Evolutionary conservation across 2,797 vertebrate genomes (phyloP).

Genomic region (Pangasius mekongensis): DNA sequence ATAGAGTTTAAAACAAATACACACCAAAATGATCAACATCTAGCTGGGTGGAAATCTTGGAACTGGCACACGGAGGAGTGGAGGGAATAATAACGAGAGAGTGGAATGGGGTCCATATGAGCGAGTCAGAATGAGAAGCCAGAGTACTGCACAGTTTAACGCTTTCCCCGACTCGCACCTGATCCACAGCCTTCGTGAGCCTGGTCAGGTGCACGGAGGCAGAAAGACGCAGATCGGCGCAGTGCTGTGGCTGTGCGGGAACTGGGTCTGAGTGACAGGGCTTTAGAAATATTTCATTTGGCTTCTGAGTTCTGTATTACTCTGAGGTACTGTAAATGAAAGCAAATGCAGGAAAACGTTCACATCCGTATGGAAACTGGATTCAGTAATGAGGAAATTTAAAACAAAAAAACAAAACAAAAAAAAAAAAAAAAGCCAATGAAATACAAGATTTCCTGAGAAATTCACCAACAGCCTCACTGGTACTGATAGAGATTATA

Average conservation of each 20-base stretch:
- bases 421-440: slow-evolving; percentile 74
- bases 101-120: background rate
- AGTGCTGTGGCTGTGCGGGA: background rate
- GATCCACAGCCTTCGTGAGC: background rate
- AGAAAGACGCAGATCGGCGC: background rate
- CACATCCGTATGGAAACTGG: slow-evolving; percentile 40
- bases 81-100: background rate
- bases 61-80: slow-evolving; percentile 32
- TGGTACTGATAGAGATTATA: slow-evolving; percentile 79
- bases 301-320: slow-evolving; percentile 33
- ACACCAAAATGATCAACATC: slow-evolving; percentile 28
- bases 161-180: background rate
- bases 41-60: slow-evolving; percentile 19
- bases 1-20: slow-evolving; percentile 16
- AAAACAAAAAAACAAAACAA: slow-evolving; percentile 68
- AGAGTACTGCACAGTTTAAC: background rate
- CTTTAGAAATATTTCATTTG: background rate
- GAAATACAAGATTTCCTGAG: slow-evolving; percentile 91
- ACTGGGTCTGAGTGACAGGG: background rate
- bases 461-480: slow-evolving; percentile 89
- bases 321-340: slow-evolving; percentile 43
- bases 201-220: background rate
- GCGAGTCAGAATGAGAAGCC: background rate
- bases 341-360: slow-evolving; percentile 25
- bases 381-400: slow-evolving; percentile 59